Conservation (phyloP, 2,888 invertebrate species). For the Amiota communis region DNA sequence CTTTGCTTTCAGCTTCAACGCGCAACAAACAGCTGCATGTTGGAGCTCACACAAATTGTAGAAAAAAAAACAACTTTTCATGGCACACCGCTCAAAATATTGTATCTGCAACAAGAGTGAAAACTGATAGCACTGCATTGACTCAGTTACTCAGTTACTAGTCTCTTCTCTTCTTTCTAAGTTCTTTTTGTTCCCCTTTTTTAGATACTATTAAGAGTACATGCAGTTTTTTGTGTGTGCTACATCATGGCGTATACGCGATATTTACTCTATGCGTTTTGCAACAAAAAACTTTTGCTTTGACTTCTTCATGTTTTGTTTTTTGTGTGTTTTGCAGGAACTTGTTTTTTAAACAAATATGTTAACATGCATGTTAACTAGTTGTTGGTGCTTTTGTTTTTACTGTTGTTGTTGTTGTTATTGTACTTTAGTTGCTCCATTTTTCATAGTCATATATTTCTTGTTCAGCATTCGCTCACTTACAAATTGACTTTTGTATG, state of each 20-base stretch:
- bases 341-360: slow-evolving; percentile 16
- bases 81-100: not conserved
- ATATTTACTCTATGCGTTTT: slow-evolving; percentile 1
- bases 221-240: not conserved
- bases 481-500: slow-evolving; percentile 7
- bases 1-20: not conserved
- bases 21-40: not conserved
- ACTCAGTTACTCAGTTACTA: too few relatives aligned
- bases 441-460: not conserved
- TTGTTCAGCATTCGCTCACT: not conserved
- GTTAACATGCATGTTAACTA: slow-evolving; percentile 16
- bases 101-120: not conserved
- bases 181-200: too few relatives aligned
- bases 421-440: not conserved
- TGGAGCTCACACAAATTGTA: not conserved
- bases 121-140: not conserved
- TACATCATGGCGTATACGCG: not conserved
- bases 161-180: too few relatives aligned
- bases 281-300: not conserved
- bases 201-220: not conserved
- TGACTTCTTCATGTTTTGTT: too few relatives aligned
- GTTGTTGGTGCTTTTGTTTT: not conserved
- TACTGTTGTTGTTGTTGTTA: not conserved
- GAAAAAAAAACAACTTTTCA: not conserved
- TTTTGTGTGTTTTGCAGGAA: not conserved